phyloP scores from a whole-genome alignment of 2,888 invertebrate species.

The Branchellion lobata region DNA sequence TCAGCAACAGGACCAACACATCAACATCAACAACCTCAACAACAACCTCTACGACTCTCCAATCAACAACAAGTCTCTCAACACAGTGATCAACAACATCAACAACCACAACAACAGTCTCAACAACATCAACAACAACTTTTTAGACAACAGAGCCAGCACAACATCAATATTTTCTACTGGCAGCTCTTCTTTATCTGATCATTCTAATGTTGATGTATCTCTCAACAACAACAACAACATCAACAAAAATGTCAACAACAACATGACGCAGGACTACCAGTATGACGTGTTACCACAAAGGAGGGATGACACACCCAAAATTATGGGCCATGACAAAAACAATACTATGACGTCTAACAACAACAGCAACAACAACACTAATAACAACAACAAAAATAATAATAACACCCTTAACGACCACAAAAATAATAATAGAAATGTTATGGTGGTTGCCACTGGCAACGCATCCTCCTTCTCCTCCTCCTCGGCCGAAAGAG shows the following conservation, averaged over 20 bases:
- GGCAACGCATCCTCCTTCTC: no score
- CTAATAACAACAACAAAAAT: no score
- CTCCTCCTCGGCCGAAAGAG: slow-evolving; percentile 33
- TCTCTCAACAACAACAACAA: slow-evolving; percentile 57
- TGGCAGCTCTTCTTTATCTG: slow-evolving; percentile 67
- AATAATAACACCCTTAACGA: neutral
- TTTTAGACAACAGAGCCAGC: slow-evolving; percentile 59
- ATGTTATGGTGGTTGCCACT: no score
- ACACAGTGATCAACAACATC: no score
- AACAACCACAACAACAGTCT: no score
- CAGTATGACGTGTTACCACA: neutral
- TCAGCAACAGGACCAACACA: no score
- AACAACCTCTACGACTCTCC: no score
- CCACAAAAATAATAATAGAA: no score
- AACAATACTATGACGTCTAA: neutral
- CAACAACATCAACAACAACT: no score
- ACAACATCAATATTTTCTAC: slow-evolving; percentile 60
- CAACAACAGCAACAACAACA: slow-evolving; percentile 20
- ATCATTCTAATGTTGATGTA: slow-evolving; percentile 64
- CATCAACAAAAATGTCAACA: slow-evolving; percentile 55
- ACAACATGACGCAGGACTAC: slow-evolving; percentile 18
- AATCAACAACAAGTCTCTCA: no score
- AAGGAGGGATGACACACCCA: neutral
- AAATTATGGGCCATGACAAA: neutral
- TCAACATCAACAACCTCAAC: no score